Base-by-base conservation (phyloP, 2,113 vertebrate species). In the Calypte anna region DNA sequence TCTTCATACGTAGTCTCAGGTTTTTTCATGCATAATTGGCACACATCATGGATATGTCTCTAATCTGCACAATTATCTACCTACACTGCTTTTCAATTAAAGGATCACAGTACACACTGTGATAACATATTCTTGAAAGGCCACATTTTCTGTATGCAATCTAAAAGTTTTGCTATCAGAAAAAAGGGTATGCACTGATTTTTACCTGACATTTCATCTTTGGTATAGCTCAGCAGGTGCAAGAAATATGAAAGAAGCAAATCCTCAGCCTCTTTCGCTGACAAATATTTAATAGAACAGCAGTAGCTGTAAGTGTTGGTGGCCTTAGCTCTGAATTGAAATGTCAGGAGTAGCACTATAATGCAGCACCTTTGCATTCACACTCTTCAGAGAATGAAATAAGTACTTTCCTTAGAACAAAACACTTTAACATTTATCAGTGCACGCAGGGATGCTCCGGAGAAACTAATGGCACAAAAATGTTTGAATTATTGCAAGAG, bases 241-340 rank as follows among this genome's bases (percentile, higher is more conserved):
- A 92, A 94, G 66, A 61, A 77, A 66, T 75, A 77, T 54, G 82
- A 87, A 93, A 59, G 62, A 93, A 95, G 21, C 25, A 93, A 96
- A 96, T 95, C 63, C 43, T 89, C 62, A 40, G 23, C 74, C 83
- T 88, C 61, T 69, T 91, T 94, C 23, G 21, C 77, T 96, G 94
- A 96, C 91, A 97, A 96, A 97, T 96, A 96, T 95, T 97, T 98
- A 97, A 97, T 88, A 91, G 79, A 97, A 95, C 70, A 82, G 76
- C 82, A 88, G 57, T 82, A 82, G 57, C 73, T 95, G 40, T 79
- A 96, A 97, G 74, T 86, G 70, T 85, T 86, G 59, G 70, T 96
- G 73, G 88, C 82, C 93, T 94, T 94, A 72, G 58, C 48, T 95
- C 69, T 72, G 84, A 97, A 97, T 70, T 88, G 86, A 97, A 98